Evolutionary conservation across 2,797 vertebrate species (phyloP), one percentile per base, ranked within the genome.

Genomic region (Neomorphus geoffroyi): DNA sequence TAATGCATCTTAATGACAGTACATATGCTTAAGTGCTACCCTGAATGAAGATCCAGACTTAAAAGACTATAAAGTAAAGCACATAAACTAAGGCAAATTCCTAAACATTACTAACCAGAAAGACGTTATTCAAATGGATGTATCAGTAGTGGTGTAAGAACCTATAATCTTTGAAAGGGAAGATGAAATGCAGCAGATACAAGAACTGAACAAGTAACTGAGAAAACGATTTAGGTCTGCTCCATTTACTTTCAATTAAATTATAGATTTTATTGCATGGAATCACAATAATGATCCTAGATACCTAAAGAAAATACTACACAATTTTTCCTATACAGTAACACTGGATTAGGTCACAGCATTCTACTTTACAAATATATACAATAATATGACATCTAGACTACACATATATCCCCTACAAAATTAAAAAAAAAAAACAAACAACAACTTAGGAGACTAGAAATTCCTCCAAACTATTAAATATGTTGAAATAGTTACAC

Each of bases 351-450:
- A 77, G 12, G 64, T 37, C 35, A 77, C 41, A 95, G 65, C 15
- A 45, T 57, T 77, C 46, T 56, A 70, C 16, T 39, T 45, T 53
- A 58, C 5, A 54, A 65, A 43, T 48, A 57, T 3, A 51, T 15
- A 85, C 5, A 83, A 19, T 0, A 67, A 19, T 10, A 11, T 28
- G 81, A 45, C 16, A 48, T 12, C 26, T 54, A 43, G 8, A 74
- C 18, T 32, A n/a, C 12, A 22, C 24, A 56, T 0, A 0, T 8
- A 67, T 9, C 17, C 71, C 5, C 30, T 46, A 72, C n/a, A 69
- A 83, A 53, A 90, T 23, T 23, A 4, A 53, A 58, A 37, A 41
- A n/a, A n/a, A n/a, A n/a, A n/a, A n/a, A n/a, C n/a, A n/a, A n/a
- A n/a, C n/a, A 60, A 60, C 7, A 43, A 37, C 8, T 58, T 64